A percentile compares a stretch with the other conserved stretches of the same genome.
Conservation (phyloP, 2,797 vertebrate species). For the Eurystomus glaucurus region DNA sequence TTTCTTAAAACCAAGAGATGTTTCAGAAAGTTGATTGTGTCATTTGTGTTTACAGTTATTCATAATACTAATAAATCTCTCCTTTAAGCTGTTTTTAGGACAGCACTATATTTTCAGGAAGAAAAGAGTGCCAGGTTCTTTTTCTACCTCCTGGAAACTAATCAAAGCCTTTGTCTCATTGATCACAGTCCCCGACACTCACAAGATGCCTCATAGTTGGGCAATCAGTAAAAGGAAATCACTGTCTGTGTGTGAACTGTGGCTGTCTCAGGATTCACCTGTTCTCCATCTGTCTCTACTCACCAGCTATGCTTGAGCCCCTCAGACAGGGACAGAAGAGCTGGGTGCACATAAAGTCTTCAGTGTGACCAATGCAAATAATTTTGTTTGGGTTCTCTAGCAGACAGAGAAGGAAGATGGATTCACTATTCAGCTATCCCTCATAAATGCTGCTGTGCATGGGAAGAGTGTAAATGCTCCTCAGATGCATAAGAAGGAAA, state of each 20-base stretch:
- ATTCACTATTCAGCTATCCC: neutral
- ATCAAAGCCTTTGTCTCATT: slow-evolving; percentile 6
- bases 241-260: neutral
- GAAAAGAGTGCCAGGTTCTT: neutral
- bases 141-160: slow-evolving; percentile 48
- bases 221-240: neutral
- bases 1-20: neutral
- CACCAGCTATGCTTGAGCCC: slow-evolving; percentile 6
- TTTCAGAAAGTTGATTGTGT: neutral
- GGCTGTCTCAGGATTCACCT: slow-evolving; percentile 9
- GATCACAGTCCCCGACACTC: slow-evolving; percentile 26
- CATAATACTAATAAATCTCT: neutral
- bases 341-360: neutral
- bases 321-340: neutral
- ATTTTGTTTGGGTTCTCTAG: neutral
- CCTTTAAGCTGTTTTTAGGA: neutral
- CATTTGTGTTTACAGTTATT: neutral
- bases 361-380: neutral
- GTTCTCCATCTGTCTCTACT: slow-evolving; percentile 19
- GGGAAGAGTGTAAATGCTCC: neutral
- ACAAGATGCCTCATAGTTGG: slow-evolving; percentile 19
- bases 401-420: neutral
- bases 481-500: neutral
- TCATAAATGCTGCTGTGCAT: fast-evolving
- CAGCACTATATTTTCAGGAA: neutral